Conservation (phyloP, 1,140 invertebrate species). For the Lineus longissimus region DNA sequence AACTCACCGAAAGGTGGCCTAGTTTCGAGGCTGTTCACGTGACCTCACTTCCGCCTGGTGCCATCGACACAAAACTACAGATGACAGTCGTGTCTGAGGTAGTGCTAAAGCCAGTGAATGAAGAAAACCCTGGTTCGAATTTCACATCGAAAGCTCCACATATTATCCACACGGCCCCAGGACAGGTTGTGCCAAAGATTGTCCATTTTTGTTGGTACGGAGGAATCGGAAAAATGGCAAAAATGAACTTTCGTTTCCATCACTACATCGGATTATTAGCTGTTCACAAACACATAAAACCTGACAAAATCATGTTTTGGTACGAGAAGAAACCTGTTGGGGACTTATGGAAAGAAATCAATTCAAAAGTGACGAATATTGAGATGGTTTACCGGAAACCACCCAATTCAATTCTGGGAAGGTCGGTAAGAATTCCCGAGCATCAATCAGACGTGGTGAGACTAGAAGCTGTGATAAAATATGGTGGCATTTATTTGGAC, state of each 20-base stretch:
- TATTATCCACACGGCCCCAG: neutral
- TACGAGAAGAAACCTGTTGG: neutral
- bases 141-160: too few relatives aligned
- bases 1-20: too few relatives aligned
- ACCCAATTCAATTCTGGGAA: slow-evolving; percentile 9
- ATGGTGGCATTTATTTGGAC: slow-evolving; percentile 32
- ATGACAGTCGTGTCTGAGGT: too few relatives aligned
- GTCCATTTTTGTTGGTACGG: slow-evolving; percentile 24
- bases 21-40: too few relatives aligned
- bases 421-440: slow-evolving; percentile 15
- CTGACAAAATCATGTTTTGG: neutral
- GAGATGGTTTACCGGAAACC: slow-evolving; percentile 14
- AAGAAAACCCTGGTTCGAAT: too few relatives aligned
- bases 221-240: neutral
- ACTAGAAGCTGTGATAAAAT: slow-evolving; percentile 19
- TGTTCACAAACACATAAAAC: neutral
- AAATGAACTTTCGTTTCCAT: too few relatives aligned
- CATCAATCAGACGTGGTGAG: slow-evolving; percentile 24
- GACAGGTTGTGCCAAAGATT: slow-evolving; percentile 21
- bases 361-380: neutral
- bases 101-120: too few relatives aligned
- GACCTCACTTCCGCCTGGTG: too few relatives aligned
- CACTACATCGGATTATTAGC: too few relatives aligned
- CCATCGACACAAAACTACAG: too few relatives aligned
- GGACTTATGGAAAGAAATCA: neutral